Percentiles rank a stretch among this genome's conserved stretches.
Conservation (phyloP, 2,888 invertebrate species). For the Temnothorax rugatulus region DNA sequence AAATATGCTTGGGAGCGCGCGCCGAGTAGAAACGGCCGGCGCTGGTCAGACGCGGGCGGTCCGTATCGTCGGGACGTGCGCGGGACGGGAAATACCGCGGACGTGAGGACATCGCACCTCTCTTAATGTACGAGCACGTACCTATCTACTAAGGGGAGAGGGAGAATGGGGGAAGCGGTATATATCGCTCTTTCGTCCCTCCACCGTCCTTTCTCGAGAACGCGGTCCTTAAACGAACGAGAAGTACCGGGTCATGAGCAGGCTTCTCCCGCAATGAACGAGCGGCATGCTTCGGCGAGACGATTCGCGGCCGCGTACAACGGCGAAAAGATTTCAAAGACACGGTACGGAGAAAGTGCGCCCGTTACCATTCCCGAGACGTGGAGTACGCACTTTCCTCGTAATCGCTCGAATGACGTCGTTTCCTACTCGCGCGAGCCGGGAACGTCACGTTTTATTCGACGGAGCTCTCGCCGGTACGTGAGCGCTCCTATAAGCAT, state of each 20-base stretch:
- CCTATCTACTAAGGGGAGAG: background rate
- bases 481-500: background rate
- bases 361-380: conserved; percentile 40
- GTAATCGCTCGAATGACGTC: conserved; percentile 43
- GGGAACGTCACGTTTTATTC: conserved; percentile 29
- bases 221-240: conserved; percentile 21
- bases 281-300: background rate
- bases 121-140: conserved; percentile 42
- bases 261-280: conserved; percentile 30
- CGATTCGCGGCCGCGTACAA: conserved; percentile 37
- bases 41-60: conserved; percentile 47
- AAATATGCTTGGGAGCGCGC: conserved; percentile 38
- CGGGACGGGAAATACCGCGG: conserved; percentile 50
- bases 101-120: conserved; percentile 51
- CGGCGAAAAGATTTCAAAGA: conserved; percentile 44
- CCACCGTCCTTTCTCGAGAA: background rate
- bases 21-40: conserved; percentile 33
- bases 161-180: background rate
- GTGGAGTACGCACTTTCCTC: conserved; percentile 39
- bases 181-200: background rate
- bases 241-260: conserved; percentile 46
- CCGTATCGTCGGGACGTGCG: conserved; percentile 33
- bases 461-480: background rate
- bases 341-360: conserved; percentile 7
- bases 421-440: conserved; percentile 14